These are phyloP conservation scores for Ennomos erosarius DNA, from an alignment of 2,888 invertebrate genomes.

Conservation along the genomic window DNA sequence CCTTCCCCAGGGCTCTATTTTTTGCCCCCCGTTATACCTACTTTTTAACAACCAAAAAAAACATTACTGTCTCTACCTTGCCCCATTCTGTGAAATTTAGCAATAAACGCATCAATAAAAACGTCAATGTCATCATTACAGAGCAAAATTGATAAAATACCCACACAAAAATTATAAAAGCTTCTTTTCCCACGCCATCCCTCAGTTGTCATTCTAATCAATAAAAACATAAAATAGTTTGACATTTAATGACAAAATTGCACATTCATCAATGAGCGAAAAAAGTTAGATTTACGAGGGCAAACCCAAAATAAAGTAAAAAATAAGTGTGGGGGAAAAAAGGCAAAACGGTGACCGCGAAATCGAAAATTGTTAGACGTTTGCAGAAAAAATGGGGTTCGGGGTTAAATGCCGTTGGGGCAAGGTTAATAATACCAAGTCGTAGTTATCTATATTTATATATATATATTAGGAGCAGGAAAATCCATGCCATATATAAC, in stretches of 20 bases:
- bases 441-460: too few species aligned
- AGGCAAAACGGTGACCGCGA: slow-evolving; percentile 65
- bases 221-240: slow-evolving; percentile 79
- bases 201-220: slow-evolving; percentile 60
- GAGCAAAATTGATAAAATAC: slow-evolving; percentile 42
- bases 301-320: slow-evolving; percentile 59
- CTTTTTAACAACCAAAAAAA: neutral
- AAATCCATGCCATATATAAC: too few species aligned
- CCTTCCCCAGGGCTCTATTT: too few species aligned
- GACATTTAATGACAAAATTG: slow-evolving; percentile 76
- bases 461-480: too few species aligned
- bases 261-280: slow-evolving; percentile 52
- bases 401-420: slow-evolving; percentile 3
- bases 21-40: too few species aligned
- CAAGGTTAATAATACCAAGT: too few species aligned
- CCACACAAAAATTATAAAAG: slow-evolving; percentile 34
- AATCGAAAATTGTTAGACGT: slow-evolving; percentile 45
- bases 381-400: slow-evolving; percentile 12
- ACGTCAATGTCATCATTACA: slow-evolving; percentile 74
- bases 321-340: slow-evolving; percentile 52
- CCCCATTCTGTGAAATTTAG: slow-evolving; percentile 47
- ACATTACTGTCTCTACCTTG: neutral
- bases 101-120: slow-evolving; percentile 59
- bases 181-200: slow-evolving; percentile 68
- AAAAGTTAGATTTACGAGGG: slow-evolving; percentile 58